These are phyloP conservation scores for Neocrepidodera transversa DNA, from an alignment of 2,888 invertebrate species.

Conservation along the genomic window DNA sequence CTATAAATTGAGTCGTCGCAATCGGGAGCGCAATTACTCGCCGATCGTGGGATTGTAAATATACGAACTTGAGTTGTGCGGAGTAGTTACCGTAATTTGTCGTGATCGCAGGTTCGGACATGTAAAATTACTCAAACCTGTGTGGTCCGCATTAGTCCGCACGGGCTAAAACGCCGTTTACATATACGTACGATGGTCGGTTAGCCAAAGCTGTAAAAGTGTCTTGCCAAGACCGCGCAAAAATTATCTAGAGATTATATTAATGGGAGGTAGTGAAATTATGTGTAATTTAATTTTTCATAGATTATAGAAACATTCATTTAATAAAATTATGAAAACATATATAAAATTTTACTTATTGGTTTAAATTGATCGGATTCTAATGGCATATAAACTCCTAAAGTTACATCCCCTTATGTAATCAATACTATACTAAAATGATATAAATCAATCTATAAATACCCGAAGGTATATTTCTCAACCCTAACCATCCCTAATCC, in stretches of 20 bases:
- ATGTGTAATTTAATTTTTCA: too few species aligned
- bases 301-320: too few species aligned
- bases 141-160: constrained; percentile 49
- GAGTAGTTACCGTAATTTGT: constrained; percentile 55
- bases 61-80: constrained; percentile 42
- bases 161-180: constrained; percentile 26
- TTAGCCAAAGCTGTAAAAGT: constrained; percentile 4
- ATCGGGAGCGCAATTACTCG: constrained; percentile 49
- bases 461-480: constrained; percentile 24
- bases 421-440: background rate
- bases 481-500: constrained; percentile 33
- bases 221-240: background rate
- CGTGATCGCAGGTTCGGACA: constrained; percentile 54
- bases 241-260: too few species aligned
- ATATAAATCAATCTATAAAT: constrained; percentile 39
- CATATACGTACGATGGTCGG: constrained; percentile 2
- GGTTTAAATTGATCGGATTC: too few species aligned
- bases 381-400: too few species aligned
- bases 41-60: constrained; percentile 48
- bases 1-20: constrained; percentile 41
- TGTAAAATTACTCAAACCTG: constrained; percentile 53
- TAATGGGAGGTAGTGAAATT: too few species aligned
- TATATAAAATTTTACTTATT: too few species aligned
- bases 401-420: too few species aligned
- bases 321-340: too few species aligned